These are phyloP conservation scores for Theocolax elegans DNA, from an alignment of 1,140 invertebrate species.

Conservation along the genomic window DNA sequence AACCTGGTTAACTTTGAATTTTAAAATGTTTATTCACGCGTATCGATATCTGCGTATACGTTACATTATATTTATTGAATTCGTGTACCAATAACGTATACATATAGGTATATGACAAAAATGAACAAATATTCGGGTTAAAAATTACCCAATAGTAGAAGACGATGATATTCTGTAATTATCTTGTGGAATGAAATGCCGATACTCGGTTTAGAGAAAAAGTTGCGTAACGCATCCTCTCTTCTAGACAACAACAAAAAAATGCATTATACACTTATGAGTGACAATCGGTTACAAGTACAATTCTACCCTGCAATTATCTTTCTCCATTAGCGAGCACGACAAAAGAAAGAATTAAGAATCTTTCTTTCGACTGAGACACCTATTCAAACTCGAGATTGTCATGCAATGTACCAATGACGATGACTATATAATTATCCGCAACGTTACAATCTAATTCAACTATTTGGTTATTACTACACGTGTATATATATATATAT, in stretches of 20 bases:
- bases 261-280: conserved; percentile 8
- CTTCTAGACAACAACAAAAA: too few species aligned
- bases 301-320: not conserved
- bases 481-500: not conserved
- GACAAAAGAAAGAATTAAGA: not conserved
- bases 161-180: conserved; percentile 22
- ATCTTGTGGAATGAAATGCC: too few species aligned
- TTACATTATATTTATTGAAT: too few species aligned
- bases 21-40: too few species aligned
- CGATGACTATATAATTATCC: not conserved
- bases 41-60: too few species aligned
- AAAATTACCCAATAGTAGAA: too few species aligned
- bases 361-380: too few species aligned
- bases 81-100: too few species aligned
- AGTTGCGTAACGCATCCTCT: not conserved
- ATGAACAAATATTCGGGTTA: too few species aligned
- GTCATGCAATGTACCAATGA: not conserved
- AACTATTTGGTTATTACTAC: not conserved
- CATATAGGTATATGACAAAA: too few species aligned
- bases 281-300: not conserved
- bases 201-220: not conserved
- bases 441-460: not conserved
- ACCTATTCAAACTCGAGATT: too few species aligned
- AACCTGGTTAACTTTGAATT: too few species aligned
- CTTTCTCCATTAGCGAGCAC: not conserved